Evolutionary conservation across 2,797 vertebrate species (phyloP).

Genomic region (Gorsachius magnificus): DNA sequence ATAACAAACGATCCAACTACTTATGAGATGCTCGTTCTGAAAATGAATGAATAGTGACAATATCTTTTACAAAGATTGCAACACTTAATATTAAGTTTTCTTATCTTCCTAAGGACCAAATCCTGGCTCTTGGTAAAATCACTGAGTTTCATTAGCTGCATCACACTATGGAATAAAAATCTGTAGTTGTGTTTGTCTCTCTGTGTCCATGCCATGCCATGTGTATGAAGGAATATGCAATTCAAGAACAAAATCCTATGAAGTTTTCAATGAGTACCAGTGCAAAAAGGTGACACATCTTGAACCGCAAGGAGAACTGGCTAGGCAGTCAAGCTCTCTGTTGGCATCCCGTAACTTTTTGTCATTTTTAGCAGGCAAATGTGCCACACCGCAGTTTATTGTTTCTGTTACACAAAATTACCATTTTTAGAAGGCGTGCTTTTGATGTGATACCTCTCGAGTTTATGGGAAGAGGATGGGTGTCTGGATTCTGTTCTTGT

Average conservation of each 20-base stretch:
- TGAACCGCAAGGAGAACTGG: background rate
- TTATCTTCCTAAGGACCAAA: background rate
- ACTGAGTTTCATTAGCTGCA: background rate
- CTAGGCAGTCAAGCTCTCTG: background rate
- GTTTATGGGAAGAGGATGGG: background rate
- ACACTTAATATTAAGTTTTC: constrained; percentile 13
- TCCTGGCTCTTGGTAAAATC: background rate
- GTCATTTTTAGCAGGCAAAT: background rate
- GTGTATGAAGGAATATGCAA: background rate
- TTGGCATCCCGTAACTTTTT: background rate
- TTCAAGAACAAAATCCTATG: background rate
- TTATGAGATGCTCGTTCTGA: background rate
- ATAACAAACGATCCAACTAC: background rate
- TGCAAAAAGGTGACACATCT: background rate
- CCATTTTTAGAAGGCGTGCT: background rate
- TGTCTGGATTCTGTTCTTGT: background rate
- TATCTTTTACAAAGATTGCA: constrained; percentile 10
- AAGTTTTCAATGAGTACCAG: background rate
- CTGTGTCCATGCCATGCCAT: background rate
- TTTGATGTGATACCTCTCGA: background rate
- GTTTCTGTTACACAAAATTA: background rate
- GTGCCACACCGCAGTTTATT: background rate
- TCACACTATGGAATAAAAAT: background rate
- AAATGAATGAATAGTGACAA: background rate
- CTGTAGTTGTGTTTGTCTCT: background rate